Evolutionary conservation across 2,888 invertebrate species (phyloP).

Genomic region (Epirrita christyi): DNA sequence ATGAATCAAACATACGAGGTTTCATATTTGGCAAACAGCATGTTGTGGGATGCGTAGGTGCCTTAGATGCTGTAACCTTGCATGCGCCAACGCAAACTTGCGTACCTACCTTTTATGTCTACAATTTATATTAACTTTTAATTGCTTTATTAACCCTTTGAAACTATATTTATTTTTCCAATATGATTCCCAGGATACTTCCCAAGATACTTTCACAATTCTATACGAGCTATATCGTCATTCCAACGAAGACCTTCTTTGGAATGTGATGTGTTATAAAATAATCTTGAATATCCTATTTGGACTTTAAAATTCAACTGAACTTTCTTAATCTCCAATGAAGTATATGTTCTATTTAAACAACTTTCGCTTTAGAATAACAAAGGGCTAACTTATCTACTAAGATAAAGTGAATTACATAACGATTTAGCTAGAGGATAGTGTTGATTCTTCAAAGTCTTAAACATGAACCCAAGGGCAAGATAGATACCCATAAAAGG

Average conservation of each 20-base stretch:
- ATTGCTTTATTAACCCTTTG: not conserved
- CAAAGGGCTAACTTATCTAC: slow-evolving; percentile 1
- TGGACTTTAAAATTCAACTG: no score
- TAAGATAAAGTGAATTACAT: no score
- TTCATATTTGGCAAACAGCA: slow-evolving; percentile 26
- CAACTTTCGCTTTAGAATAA: slow-evolving; percentile 20
- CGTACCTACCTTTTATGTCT: slow-evolving; percentile 57
- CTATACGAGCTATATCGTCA: no score
- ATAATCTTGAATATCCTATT: no score
- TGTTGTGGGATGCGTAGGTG: slow-evolving; percentile 63
- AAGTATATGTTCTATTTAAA: slow-evolving; percentile 10
- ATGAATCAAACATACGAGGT: slow-evolving; percentile 12
- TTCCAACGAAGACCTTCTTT: no score
- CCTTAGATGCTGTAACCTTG: slow-evolving; percentile 58
- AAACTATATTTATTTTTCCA: no score
- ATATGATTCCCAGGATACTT: no score
- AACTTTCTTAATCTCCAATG: not conserved
- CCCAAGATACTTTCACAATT: no score
- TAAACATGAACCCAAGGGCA: slow-evolving; percentile 15
- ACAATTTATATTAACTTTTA: slow-evolving; percentile 44
- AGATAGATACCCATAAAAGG: slow-evolving; percentile 29
- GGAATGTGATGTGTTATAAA: no score
- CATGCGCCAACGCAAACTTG: slow-evolving; percentile 48
- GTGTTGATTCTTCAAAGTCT: no score
- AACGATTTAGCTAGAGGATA: no score